A percentile compares a stretch with the other conserved stretches of the same genome.
These are phyloP conservation scores for Aphelinus atriplicis DNA, from an alignment of 1,140 invertebrate genomes.

Conservation along the genomic window DNA sequence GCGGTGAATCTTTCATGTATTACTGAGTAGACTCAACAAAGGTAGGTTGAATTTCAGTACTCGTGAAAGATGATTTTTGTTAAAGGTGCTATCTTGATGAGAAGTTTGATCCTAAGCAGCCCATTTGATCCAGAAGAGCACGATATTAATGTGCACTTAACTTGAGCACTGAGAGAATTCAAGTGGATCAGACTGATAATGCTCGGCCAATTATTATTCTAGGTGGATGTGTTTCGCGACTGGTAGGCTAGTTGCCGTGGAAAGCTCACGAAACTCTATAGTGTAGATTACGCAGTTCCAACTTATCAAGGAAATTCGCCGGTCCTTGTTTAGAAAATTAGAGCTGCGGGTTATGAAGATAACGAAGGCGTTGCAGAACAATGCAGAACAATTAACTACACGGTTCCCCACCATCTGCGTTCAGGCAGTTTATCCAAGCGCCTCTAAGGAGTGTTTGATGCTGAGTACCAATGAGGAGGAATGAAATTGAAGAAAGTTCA, in stretches of 20 bases:
- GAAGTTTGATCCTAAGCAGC: no score
- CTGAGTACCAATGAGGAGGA: constrained; percentile 20
- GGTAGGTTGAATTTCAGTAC: no score
- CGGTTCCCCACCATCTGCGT: constrained; percentile 24
- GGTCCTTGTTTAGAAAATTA: constrained; percentile 38
- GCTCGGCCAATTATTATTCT: constrained; percentile 22
- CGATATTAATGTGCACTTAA: no score
- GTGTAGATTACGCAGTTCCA: constrained; percentile 45
- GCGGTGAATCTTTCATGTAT: no score
- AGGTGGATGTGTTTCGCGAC: constrained; percentile 3
- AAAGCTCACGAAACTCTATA: constrained; percentile 39
- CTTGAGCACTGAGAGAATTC: background rate
- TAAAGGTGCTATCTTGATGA: no score
- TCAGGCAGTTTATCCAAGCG: constrained; percentile 32
- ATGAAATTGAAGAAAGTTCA: background rate
- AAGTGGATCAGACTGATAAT: constrained; percentile 10
- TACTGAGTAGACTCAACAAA: no score
- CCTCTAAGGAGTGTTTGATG: constrained; percentile 16
- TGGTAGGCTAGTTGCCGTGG: background rate
- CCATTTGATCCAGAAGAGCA: no score
- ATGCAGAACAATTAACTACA: constrained; percentile 46
- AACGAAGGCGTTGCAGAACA: constrained; percentile 26
- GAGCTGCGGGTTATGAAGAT: constrained; percentile 38
- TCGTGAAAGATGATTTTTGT: no score
- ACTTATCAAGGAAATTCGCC: constrained; percentile 47